Percentiles rank a stretch among this genome's conserved stretches.
These are phyloP conservation scores for Polypterus senegalus DNA, from an alignment of 2,113 vertebrate genomes.

Conservation along the genomic window DNA sequence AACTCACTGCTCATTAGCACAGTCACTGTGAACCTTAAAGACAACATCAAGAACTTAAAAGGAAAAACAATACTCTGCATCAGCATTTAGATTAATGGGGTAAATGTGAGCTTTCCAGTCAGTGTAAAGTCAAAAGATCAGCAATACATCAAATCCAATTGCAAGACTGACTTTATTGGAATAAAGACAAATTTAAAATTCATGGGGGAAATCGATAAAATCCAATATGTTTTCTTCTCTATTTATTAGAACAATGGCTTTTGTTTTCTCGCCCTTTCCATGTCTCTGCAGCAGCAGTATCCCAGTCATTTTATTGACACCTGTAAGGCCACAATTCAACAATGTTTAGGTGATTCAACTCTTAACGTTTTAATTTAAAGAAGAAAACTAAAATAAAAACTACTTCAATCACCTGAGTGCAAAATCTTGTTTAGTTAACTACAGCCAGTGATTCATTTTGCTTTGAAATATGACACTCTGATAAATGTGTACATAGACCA, in stretches of 20 bases:
- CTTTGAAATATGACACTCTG: too few relatives aligned
- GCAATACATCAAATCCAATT: not conserved
- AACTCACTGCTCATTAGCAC: slow-evolving; percentile 6
- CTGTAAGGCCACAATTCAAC: too few relatives aligned
- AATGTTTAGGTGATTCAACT: too few relatives aligned
- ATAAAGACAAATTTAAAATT: slow-evolving; percentile 12
- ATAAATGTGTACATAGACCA: too few relatives aligned
- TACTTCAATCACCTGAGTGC: too few relatives aligned
- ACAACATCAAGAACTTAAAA: not conserved
- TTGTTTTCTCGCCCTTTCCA: not conserved
- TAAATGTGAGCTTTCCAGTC: not conserved
- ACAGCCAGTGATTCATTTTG: too few relatives aligned
- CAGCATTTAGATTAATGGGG: slow-evolving; percentile 1
- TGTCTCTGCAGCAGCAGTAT: not conserved
- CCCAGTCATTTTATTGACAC: too few relatives aligned
- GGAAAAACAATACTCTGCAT: not conserved
- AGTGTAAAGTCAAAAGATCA: not conserved
- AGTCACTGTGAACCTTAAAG: not conserved
- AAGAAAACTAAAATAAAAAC: too few relatives aligned
- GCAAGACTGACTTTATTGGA: slow-evolving; percentile 10
- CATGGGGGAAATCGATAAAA: slow-evolving; percentile 15
- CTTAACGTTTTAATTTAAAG: too few relatives aligned
- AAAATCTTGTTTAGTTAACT: too few relatives aligned
- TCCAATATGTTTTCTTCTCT: not conserved
- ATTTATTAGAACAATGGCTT: slow-evolving; percentile 4